Evolutionary conservation across 2,113 vertebrate genomes (phyloP).

Genomic region (Callospermophilus lateralis): DNA sequence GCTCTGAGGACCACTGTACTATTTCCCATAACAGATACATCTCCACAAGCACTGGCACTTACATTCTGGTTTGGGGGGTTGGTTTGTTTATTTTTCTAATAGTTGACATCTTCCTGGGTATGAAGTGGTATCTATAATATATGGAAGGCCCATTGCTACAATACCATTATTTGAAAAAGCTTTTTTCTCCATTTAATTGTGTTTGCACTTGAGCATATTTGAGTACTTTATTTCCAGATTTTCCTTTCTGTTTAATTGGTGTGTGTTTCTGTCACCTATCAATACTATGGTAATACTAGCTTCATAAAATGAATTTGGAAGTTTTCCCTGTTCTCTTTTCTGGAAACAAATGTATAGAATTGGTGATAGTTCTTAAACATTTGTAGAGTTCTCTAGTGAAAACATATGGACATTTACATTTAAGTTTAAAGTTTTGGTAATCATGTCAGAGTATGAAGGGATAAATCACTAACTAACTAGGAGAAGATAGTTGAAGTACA

Average conservation of each 20-base stretch:
- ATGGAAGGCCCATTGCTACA: background rate
- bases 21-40: background rate
- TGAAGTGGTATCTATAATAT: background rate
- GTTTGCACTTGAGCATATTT: background rate
- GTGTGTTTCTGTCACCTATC: background rate
- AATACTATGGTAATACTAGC: background rate
- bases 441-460: slow-evolving; percentile 26
- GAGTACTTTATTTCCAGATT: background rate
- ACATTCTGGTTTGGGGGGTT: no score
- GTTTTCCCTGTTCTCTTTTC: background rate
- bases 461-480: slow-evolving; percentile 16
- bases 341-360: background rate
- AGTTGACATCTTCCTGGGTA: background rate
- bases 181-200: slow-evolving; percentile 7
- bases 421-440: slow-evolving; percentile 57
- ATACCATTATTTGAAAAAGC: slow-evolving; percentile 17
- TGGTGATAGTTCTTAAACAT: slow-evolving; percentile 23
- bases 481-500: background rate
- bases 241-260: background rate
- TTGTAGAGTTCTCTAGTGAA: slow-evolving; percentile 30
- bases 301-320: slow-evolving; percentile 22
- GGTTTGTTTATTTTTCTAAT: background rate
- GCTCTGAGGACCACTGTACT: no score
- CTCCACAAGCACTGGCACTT: background rate
- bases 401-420: slow-evolving; percentile 7